phyloP scores from a whole-genome alignment of 2,888 invertebrate genomes.

The Boloria euphrosyne region DNA sequence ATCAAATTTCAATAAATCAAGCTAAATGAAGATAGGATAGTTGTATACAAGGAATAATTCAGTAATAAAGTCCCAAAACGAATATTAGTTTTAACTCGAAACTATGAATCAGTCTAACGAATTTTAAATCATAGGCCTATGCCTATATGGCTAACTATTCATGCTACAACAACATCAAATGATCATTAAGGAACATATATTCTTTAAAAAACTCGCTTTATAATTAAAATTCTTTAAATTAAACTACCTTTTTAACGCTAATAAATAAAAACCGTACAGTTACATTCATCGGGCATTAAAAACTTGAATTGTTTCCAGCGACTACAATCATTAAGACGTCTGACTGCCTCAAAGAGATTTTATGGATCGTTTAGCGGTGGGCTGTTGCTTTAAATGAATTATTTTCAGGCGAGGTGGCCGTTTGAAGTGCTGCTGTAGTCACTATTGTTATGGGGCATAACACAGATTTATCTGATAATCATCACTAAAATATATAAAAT shows the following conservation, averaged over 20 bases:
- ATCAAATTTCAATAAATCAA: too few relatives aligned
- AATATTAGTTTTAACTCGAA: too few relatives aligned
- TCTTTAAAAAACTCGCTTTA: too few relatives aligned
- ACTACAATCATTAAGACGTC: constrained; percentile 57
- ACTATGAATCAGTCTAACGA: too few relatives aligned
- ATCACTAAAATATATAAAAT: neutral
- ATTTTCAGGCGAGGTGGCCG: constrained; percentile 50
- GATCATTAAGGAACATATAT: too few relatives aligned
- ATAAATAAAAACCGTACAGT: constrained; percentile 34
- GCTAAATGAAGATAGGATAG: too few relatives aligned
- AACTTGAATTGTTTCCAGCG: constrained; percentile 42
- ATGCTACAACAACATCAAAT: too few relatives aligned
- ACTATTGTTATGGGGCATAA: constrained; percentile 33
- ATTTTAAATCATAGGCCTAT: too few relatives aligned
- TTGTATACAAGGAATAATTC: too few relatives aligned
- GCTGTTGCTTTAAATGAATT: constrained; percentile 56
- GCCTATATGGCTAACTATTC: too few relatives aligned
- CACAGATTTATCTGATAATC: constrained; percentile 20
- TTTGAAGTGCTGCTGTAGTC: constrained; percentile 46
- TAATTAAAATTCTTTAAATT: neutral
- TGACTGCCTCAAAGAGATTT: constrained; percentile 60
- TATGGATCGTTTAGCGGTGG: constrained; percentile 60
- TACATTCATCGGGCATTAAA: constrained; percentile 40
- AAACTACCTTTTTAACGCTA: constrained; percentile 7
- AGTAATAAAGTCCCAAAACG: too few relatives aligned